phyloP scores from a whole-genome alignment of 35 echinoderm and acorn worm species.

The Apostichopus parvimensis region DNA sequence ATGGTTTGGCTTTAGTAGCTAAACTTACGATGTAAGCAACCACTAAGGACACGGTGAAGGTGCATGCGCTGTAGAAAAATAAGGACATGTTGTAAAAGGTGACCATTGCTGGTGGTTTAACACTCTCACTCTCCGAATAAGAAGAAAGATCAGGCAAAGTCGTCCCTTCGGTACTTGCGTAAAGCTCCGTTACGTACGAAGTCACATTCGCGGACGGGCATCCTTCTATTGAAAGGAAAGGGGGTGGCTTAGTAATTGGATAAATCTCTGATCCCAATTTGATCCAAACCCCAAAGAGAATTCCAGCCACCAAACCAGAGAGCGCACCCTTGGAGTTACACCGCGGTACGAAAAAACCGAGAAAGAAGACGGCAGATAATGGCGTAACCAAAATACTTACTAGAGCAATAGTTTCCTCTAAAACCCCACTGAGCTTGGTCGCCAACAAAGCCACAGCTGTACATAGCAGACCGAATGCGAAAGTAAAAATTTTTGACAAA shows the following conservation, averaged over 20 bases:
- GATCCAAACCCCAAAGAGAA: constrained; percentile 7
- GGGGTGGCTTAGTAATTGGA: neutral
- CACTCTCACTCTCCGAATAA: neutral
- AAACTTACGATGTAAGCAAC: neutral
- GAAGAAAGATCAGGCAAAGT: neutral
- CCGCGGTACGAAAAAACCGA: constrained; percentile 39
- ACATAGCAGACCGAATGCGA: constrained; percentile 10
- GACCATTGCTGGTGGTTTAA: neutral
- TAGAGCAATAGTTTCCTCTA: constrained; percentile 14
- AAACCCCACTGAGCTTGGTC: constrained; percentile 41
- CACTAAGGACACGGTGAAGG: neutral
- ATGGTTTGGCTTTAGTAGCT: neutral
- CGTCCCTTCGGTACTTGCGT: neutral
- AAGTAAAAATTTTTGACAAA: neutral
- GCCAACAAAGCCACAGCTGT: constrained; percentile 28
- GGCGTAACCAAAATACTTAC: constrained; percentile 6
- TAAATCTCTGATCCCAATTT: constrained; percentile 49
- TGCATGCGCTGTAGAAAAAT: constrained; percentile 25
- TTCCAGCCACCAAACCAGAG: neutral
- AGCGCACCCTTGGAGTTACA: constrained; percentile 37
- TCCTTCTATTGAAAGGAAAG: neutral
- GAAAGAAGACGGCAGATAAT: constrained; percentile 29
- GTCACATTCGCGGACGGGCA: neutral
- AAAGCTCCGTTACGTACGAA: neutral
- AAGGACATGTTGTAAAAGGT: constrained; percentile 45